These are phyloP conservation scores for Elymnias hypermnestra DNA, from an alignment of 1,140 invertebrate genomes.

Conservation along the genomic window DNA sequence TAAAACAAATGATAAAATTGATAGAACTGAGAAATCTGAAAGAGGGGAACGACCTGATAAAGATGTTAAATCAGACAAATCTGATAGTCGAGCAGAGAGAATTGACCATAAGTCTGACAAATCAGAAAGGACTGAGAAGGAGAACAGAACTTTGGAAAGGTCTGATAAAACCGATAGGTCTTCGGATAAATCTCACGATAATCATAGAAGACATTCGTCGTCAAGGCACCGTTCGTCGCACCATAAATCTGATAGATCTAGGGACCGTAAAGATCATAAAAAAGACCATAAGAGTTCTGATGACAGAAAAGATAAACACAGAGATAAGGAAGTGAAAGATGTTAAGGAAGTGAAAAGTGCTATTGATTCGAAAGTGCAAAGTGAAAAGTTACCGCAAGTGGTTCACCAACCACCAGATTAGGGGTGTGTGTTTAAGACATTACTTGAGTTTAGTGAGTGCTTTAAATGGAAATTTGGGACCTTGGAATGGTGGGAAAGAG, in stretches of 20 bases:
- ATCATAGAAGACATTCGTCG: constrained; percentile 53
- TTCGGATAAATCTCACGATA: constrained; percentile 41
- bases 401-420: constrained; percentile 61
- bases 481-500: too few relatives aligned
- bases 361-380: constrained; percentile 24
- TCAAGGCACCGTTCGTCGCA: constrained; percentile 53
- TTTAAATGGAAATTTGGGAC: constrained; percentile 6
- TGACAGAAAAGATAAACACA: constrained; percentile 47
- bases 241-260: constrained; percentile 48
- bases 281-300: constrained; percentile 44
- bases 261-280: constrained; percentile 44
- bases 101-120: constrained; percentile 22
- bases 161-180: constrained; percentile 15
- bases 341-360: constrained; percentile 18
- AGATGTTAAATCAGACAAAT: constrained; percentile 24
- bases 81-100: constrained; percentile 22
- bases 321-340: constrained; percentile 28
- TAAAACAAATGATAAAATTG: constrained; percentile 25
- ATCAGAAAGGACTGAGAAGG: constrained; percentile 19
- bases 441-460: constrained; percentile 13
- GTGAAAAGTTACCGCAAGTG: constrained; percentile 47
- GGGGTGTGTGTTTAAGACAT: constrained; percentile 18
- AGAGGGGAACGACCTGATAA: too few relatives aligned
- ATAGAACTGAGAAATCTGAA: constrained; percentile 26
- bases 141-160: constrained; percentile 7